Conservation (phyloP, 2,113 vertebrate species). For the Mystacornis crossleyi region DNA sequence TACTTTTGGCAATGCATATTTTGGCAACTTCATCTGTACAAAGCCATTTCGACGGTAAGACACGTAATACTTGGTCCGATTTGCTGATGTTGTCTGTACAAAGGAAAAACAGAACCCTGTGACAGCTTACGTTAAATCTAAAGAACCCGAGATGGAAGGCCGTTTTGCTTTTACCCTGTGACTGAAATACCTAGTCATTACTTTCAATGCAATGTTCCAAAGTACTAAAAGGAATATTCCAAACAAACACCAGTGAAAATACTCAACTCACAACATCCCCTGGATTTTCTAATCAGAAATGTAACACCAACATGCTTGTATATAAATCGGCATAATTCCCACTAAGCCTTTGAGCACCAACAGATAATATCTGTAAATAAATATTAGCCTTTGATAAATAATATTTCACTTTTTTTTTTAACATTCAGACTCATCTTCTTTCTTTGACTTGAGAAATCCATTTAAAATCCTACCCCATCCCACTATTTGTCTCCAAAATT, state of each 20-base stretch:
- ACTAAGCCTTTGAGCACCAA: background rate
- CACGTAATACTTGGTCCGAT: conserved; percentile 89
- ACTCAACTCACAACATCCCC: background rate
- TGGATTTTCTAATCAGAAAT: background rate
- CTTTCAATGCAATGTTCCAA: background rate
- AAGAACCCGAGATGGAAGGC: background rate
- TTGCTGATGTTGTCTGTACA: conserved; percentile 84
- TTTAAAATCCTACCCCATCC: background rate
- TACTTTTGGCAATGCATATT: conserved; percentile 94
- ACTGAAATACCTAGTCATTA: background rate
- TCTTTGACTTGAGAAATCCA: background rate
- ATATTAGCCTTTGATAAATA: background rate
- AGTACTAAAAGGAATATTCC: background rate
- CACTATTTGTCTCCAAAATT: background rate
- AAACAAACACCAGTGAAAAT: background rate
- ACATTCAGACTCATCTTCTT: background rate
- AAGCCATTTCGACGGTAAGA: conserved; percentile 88
- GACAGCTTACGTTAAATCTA: background rate
- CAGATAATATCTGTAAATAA: background rate
- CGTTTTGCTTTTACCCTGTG: background rate
- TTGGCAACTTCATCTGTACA: conserved; percentile 92
- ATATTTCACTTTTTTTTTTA: background rate
- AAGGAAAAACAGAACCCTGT: background rate
- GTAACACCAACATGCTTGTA: background rate
- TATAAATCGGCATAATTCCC: background rate